Percentiles rank a stretch among this genome's conserved stretches.
phyloP scores from a whole-genome alignment of 2,888 invertebrate genomes.

The Salticus scenicus region DNA sequence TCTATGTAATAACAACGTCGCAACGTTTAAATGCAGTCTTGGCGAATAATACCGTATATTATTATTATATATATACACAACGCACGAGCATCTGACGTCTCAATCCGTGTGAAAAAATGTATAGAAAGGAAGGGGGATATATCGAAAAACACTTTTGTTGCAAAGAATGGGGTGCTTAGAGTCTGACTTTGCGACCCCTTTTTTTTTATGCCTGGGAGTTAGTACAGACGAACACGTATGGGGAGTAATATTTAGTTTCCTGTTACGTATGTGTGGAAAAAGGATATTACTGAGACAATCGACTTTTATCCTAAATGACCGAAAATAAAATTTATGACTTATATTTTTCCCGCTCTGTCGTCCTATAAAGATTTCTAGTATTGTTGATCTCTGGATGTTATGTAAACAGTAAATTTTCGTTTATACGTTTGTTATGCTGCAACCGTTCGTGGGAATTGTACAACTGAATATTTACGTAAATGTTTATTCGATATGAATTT shows the following conservation, averaged over 20 bases:
- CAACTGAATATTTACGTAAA: too few relatives aligned
- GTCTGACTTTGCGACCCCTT: not conserved
- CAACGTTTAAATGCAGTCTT: not conserved
- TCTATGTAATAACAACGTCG: conserved; percentile 2
- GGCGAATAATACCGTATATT: not conserved
- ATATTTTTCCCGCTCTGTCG: too few relatives aligned
- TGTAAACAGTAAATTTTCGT: too few relatives aligned
- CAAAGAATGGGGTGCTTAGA: not conserved
- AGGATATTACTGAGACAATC: not conserved
- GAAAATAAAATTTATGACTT: not conserved
- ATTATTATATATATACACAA: not conserved
- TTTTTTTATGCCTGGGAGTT: not conserved
- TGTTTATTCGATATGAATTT: too few relatives aligned
- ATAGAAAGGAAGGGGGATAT: not conserved
- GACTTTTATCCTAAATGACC: not conserved
- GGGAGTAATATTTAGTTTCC: not conserved
- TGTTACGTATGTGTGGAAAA: not conserved
- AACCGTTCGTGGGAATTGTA: too few relatives aligned
- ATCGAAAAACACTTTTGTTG: conserved; percentile 18
- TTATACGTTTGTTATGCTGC: too few relatives aligned
- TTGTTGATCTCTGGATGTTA: too few relatives aligned
- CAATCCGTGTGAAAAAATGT: conserved; percentile 14
- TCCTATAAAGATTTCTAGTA: too few relatives aligned
- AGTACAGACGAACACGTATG: not conserved
- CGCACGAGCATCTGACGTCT: conserved; percentile 12